Base-by-base conservation (phyloP, 2,797 vertebrate genomes). In the Anolis apletophallus region DNA sequence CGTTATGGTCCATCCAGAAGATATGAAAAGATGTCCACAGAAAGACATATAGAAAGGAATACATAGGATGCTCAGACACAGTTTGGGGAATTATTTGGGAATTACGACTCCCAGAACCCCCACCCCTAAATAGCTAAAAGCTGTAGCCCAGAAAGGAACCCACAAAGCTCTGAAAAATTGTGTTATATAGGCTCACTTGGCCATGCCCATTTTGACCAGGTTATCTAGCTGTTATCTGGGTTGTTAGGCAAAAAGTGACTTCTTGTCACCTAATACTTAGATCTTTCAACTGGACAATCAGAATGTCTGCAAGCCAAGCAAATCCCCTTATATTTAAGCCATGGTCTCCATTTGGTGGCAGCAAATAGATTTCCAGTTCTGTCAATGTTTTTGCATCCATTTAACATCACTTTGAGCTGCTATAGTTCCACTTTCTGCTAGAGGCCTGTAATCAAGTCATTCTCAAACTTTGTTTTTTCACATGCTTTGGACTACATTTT, bases 11-110 rank as follows among this genome's bases (percentile, higher is more conserved):
- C 79, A 84, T 87, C 87, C 92, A 90, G 83, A 69, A 88, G 85
- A 52, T 84, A 91, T 90, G 88, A 91, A 93, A 85, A 90, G 91
- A 89, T 91, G 94, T 93, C 93, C 92, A 81, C 84, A 89, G 82
- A 71, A 87, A 92, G 91, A 64, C 87, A 93, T 94, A 26, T 34
- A 71, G 67, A 46, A 36, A 57, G 14, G 54, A 54, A 40, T 34
- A 40, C 40, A 80, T 64, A 14, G 21, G 57, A 36, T 16, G 23
- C 8, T 1, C 14, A 14, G 50, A 4, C 55, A 34, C 19, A 57
- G 3, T 4, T n/a, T 55, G 17, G 54, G 40, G 1, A 29, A 74
- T 11, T 50, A 74, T 21, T 50, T 14, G 23, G 26, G 26, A 29
- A 64, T 11, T 64, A 29, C 61, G 3, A 29, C 61, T 64, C 26